These are phyloP conservation scores for Steatornis caripensis DNA, from an alignment of 2,113 vertebrate genomes.

Conservation along the genomic window DNA sequence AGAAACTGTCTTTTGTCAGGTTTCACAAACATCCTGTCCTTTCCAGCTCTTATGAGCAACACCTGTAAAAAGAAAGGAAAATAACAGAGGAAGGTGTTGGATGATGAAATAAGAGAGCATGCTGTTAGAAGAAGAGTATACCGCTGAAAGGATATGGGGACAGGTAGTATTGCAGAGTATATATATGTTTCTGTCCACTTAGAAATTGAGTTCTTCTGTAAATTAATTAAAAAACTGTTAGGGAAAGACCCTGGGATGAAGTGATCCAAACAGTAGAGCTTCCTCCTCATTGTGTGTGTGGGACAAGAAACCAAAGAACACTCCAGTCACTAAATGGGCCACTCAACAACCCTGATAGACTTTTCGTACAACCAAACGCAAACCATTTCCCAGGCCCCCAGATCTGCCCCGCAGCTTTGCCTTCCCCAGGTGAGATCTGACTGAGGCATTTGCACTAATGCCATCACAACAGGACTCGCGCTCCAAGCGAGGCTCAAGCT, in stretches of 20 bases:
- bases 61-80: neutral
- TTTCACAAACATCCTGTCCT: neutral
- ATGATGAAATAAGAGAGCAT: neutral
- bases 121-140: neutral
- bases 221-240: neutral
- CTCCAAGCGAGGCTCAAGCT: neutral
- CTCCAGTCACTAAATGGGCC: neutral
- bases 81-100: neutral
- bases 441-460: neutral
- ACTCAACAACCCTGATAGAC: neutral
- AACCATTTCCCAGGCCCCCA: neutral
- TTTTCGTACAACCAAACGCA: neutral
- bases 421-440: neutral
- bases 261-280: neutral
- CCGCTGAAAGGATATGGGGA: neutral
- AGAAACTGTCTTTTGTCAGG: neutral
- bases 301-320: neutral
- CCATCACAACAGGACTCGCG: fast-evolving
- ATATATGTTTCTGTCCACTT: neutral
- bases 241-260: neutral
- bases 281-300: neutral
- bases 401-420: neutral
- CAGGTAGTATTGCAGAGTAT: neutral
- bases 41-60: neutral
- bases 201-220: neutral